Conservation (phyloP, 2,888 invertebrate genomes). For the Apotomis turbidana region DNA sequence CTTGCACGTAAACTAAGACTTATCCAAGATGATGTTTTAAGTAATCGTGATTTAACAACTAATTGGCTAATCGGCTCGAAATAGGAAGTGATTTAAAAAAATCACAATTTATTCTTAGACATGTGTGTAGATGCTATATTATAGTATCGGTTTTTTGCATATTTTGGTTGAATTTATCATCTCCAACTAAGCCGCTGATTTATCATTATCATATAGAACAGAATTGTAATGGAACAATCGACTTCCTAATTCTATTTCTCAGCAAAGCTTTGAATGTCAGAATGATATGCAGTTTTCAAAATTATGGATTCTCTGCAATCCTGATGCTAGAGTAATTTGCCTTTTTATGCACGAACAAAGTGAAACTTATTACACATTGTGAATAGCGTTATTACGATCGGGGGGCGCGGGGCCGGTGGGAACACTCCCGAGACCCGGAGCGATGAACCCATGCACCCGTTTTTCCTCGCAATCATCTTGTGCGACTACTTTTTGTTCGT, state of each 20-base stretch:
- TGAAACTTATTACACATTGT: slow-evolving; percentile 66
- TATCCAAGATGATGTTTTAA: neutral
- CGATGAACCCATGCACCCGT: slow-evolving; percentile 73
- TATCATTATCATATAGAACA: too few relatives aligned
- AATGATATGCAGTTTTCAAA: neutral
- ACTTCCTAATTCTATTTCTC: too few relatives aligned
- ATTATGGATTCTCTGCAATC: slow-evolving; percentile 36
- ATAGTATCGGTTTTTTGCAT: too few relatives aligned
- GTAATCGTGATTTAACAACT: neutral
- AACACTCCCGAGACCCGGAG: slow-evolving; percentile 62
- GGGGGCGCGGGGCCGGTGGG: slow-evolving; percentile 65
- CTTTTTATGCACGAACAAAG: slow-evolving; percentile 48
- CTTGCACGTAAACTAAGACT: slow-evolving; percentile 1
- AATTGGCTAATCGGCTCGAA: neutral
- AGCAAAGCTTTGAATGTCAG: neutral
- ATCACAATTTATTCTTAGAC: neutral
- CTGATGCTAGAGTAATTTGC: slow-evolving; percentile 42
- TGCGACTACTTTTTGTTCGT: slow-evolving; percentile 60
- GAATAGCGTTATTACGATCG: slow-evolving; percentile 61
- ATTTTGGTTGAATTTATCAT: too few relatives aligned
- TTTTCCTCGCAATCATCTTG: slow-evolving; percentile 64
- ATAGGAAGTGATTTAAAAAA: neutral
- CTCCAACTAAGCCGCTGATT: too few relatives aligned
- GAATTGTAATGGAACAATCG: too few relatives aligned
- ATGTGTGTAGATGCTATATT: too few relatives aligned